These are phyloP conservation scores for Lordiphosa stackelbergi DNA, from an alignment of 1,140 invertebrate genomes.

Conservation along the genomic window DNA sequence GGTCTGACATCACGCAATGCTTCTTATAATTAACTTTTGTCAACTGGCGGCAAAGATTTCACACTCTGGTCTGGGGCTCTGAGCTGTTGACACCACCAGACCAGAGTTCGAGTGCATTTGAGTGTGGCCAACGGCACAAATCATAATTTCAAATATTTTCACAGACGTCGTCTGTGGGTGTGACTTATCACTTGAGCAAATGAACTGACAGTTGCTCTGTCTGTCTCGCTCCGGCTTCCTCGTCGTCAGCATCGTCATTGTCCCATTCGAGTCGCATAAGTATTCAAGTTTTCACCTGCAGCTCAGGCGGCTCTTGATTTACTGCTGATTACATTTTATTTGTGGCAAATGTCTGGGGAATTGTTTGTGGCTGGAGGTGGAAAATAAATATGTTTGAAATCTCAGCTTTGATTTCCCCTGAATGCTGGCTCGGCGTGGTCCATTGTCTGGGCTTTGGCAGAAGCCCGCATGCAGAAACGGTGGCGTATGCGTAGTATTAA, in stretches of 20 bases:
- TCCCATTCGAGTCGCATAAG: conserved; percentile 25
- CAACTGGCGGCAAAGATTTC: conserved; percentile 51
- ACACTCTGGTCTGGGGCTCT: conserved; percentile 20
- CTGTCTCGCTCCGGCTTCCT: conserved; percentile 6
- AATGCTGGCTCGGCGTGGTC: conserved; percentile 9
- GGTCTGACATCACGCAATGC: conserved; percentile 31
- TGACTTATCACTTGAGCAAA: conserved; percentile 44
- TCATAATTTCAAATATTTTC: conserved; percentile 70
- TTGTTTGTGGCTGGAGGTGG: conserved; percentile 1
- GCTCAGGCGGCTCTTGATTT: conserved; percentile 60
- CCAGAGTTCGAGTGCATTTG: conserved; percentile 26
- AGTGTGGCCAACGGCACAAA: conserved; percentile 60
- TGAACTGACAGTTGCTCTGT: conserved; percentile 29
- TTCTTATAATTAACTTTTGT: conserved; percentile 65
- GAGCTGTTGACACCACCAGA: conserved; percentile 24
- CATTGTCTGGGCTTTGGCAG: conserved; percentile 24
- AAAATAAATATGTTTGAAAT: conserved; percentile 28
- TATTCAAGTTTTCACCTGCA: conserved; percentile 39
- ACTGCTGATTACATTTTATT: conserved; percentile 70
- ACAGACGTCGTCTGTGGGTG: conserved; percentile 15
- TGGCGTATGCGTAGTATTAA: conserved; percentile 35
- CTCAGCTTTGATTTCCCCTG: conserved; percentile 13
- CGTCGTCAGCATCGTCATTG: conserved; percentile 36
- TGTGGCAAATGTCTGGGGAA: conserved; percentile 37
- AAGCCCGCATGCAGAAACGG: neutral